phyloP scores from a whole-genome alignment of 2,113 vertebrate genomes.

The Epinephelus moara region DNA sequence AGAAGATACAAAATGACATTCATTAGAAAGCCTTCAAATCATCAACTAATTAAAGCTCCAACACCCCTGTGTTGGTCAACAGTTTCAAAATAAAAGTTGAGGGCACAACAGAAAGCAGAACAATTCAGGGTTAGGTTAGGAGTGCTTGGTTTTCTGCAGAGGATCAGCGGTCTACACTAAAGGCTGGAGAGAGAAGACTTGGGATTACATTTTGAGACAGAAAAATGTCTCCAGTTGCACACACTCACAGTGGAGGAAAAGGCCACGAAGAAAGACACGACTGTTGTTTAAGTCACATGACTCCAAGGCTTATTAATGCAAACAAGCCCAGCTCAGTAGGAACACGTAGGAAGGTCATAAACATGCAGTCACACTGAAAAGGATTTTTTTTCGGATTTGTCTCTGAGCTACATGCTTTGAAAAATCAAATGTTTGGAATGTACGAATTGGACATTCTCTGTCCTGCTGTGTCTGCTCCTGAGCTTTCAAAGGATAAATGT shows the following conservation, averaged over 20 bases:
- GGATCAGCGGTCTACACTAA: slow-evolving; percentile 27
- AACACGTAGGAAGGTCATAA: slow-evolving; percentile 18
- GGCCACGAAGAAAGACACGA: slow-evolving; percentile 26
- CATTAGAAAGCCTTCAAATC: neutral
- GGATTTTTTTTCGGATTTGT: no score
- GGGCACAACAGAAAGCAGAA: neutral
- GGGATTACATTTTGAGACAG: neutral
- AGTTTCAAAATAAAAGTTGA: neutral
- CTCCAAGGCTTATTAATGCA: slow-evolving; percentile 2
- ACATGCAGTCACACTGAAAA: slow-evolving; percentile 1
- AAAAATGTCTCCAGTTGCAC: slow-evolving; percentile 6
- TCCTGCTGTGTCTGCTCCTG: neutral
- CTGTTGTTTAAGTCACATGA: slow-evolving; percentile 37
- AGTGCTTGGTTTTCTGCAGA: neutral
- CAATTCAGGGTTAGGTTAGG: neutral
- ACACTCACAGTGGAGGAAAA: slow-evolving; percentile 19
- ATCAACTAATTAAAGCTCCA: neutral
- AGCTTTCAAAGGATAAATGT: neutral
- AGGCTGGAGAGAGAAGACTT: slow-evolving; percentile 9
- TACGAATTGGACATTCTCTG: neutral
- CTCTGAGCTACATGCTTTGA: no score
- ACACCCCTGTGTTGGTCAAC: neutral
- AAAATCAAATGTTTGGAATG: no score
- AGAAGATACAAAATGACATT: neutral
- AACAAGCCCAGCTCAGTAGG: neutral